phyloP scores from a whole-genome alignment of 2,113 vertebrate genomes.

The Halichoeres trimaculatus region DNA sequence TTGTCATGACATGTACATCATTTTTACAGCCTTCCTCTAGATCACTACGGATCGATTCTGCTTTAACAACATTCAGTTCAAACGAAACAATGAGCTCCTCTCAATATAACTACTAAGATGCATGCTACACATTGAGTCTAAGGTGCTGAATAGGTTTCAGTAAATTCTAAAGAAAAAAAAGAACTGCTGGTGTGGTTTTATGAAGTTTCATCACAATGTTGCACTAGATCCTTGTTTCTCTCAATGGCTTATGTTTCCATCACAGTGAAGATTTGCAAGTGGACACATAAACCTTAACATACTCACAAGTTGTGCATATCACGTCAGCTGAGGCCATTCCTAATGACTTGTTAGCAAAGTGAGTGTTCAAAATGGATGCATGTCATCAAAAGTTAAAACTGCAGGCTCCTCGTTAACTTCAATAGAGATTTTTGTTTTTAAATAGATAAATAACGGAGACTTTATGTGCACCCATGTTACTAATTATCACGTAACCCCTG shows the following conservation, averaged over 20 bases:
- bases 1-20: slow-evolving; percentile 84
- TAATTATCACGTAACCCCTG: slow-evolving; percentile 31
- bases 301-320: neutral
- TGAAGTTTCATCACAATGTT: slow-evolving; percentile 11
- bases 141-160: slow-evolving; percentile 80
- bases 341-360: slow-evolving; percentile 26
- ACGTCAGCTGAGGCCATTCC: slow-evolving; percentile 28
- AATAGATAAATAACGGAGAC: slow-evolving; percentile 33
- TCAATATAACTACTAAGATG: slow-evolving; percentile 59
- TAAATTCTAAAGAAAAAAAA: slow-evolving; percentile 46
- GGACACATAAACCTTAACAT: slow-evolving; percentile 14
- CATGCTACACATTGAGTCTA: slow-evolving; percentile 82
- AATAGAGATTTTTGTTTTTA: slow-evolving; percentile 23
- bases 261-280: slow-evolving; percentile 56
- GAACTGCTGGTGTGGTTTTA: slow-evolving; percentile 60
- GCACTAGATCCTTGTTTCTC: slow-evolving; percentile 8
- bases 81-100: slow-evolving; percentile 65
- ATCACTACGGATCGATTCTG: slow-evolving; percentile 71
- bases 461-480: slow-evolving; percentile 28
- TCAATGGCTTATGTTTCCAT: slow-evolving; percentile 65
- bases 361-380: slow-evolving; percentile 19
- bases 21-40: slow-evolving; percentile 82
- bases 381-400: neutral
- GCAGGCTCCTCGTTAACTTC: neutral
- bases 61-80: slow-evolving; percentile 74